These are phyloP conservation scores for Ceryle rudis DNA, from an alignment of 2,797 vertebrate species.

Conservation along the genomic window DNA sequence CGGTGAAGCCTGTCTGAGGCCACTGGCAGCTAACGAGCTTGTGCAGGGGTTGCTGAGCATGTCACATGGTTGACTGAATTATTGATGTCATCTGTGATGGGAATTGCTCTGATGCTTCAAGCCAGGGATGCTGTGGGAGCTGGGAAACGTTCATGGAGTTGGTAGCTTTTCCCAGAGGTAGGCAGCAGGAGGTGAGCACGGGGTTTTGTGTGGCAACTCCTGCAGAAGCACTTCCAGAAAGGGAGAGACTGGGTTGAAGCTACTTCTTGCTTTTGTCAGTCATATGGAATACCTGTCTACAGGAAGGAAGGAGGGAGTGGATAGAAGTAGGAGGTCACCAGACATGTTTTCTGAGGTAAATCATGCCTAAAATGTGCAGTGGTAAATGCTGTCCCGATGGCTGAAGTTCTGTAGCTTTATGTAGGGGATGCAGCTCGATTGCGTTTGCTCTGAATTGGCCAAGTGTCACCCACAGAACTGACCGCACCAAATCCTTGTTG, in stretches of 20 bases:
- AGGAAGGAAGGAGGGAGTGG: background rate
- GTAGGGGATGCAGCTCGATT: background rate
- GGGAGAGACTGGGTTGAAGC: background rate
- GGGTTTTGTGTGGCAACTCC: background rate
- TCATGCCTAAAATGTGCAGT: background rate
- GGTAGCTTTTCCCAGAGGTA: background rate
- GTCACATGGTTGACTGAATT: background rate
- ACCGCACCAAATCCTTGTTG: background rate
- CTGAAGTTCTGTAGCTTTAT: background rate
- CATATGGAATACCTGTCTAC: background rate
- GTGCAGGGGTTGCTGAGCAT: background rate
- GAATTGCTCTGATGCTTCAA: background rate
- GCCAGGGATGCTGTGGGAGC: background rate
- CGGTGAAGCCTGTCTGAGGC: background rate
- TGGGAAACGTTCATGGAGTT: fast-evolving
- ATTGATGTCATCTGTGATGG: fast-evolving
- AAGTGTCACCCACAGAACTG: background rate
- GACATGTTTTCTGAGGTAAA: background rate
- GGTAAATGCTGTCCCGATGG: background rate
- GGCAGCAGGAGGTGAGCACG: background rate
- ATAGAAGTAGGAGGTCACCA: background rate
- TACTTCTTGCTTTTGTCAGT: background rate
- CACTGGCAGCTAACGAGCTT: background rate
- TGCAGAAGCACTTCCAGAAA: background rate
- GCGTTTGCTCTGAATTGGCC: background rate